These are phyloP conservation scores for Gila orcuttii DNA, from an alignment of 2,113 vertebrate genomes.

Conservation along the genomic window DNA sequence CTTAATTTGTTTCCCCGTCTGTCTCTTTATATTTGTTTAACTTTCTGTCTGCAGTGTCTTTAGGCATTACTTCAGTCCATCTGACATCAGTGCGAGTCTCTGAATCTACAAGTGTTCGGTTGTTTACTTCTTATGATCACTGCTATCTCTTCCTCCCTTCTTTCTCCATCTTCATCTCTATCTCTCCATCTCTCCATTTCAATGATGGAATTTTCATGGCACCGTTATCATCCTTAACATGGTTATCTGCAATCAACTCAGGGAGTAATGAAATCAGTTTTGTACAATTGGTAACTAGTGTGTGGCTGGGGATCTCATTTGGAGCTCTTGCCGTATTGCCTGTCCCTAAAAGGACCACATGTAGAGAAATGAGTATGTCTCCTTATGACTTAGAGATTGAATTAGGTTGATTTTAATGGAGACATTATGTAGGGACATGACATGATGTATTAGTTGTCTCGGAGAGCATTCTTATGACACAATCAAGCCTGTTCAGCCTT, in stretches of 20 bases:
- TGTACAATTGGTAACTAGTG: conserved; percentile 50
- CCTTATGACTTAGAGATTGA: conserved; percentile 58
- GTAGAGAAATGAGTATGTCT: conserved; percentile 29
- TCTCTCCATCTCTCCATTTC: conserved; percentile 37
- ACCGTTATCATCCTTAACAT: conserved; percentile 48
- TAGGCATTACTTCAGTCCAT: conserved; percentile 55
- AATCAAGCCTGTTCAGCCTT: conserved; percentile 43
- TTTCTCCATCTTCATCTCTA: neutral
- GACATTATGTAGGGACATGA: conserved; percentile 50
- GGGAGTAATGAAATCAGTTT: conserved; percentile 56
- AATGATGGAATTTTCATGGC: conserved; percentile 56
- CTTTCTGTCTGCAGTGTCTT: conserved; percentile 30
- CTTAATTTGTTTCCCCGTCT: conserved; percentile 60
- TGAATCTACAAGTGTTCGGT: conserved; percentile 45
- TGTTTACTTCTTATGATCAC: conserved; percentile 34
- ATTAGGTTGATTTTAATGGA: conserved; percentile 60
- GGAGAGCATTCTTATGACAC: conserved; percentile 46
- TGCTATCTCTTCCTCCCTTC: neutral
- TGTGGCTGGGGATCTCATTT: conserved; percentile 49
- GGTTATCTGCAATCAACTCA: conserved; percentile 61
- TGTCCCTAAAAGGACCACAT: conserved; percentile 48
- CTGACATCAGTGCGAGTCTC: conserved; percentile 34
- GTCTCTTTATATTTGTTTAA: conserved; percentile 56
- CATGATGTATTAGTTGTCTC: conserved; percentile 55
- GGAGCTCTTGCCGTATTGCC: conserved; percentile 13